Conservation (phyloP, 1,140 invertebrate genomes). For the Sminthurinus signatus region DNA sequence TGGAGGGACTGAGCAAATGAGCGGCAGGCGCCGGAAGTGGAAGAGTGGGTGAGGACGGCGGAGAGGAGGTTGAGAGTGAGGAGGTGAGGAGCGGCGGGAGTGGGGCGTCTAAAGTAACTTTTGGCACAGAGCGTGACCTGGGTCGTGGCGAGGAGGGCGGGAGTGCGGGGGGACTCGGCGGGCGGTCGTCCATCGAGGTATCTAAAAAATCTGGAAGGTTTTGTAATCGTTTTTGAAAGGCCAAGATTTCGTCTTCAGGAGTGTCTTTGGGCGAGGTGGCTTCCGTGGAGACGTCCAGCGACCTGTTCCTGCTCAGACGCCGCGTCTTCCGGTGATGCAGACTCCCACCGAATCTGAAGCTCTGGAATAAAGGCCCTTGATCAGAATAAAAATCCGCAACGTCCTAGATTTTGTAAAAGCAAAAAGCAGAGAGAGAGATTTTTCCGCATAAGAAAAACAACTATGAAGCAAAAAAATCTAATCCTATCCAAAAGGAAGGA, state of each 20-base stretch:
- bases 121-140: conserved; percentile 51
- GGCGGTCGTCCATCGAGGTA: conserved; percentile 34
- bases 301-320: conserved; percentile 37
- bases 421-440: too few relatives aligned
- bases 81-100: conserved; percentile 43
- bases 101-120: conserved; percentile 49
- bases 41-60: conserved; percentile 43
- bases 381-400: conserved; percentile 8
- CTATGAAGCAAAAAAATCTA: background rate
- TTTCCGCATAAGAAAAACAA: too few relatives aligned
- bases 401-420: too few relatives aligned
- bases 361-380: conserved; percentile 18
- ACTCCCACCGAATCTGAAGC: conserved; percentile 39
- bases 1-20: conserved; percentile 38
- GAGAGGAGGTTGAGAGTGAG: conserved; percentile 24
- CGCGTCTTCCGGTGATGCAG: conserved; percentile 32
- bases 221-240: conserved; percentile 52
- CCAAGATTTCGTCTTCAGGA: conserved; percentile 51
- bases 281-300: conserved; percentile 39
- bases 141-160: conserved; percentile 45
- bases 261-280: conserved; percentile 42
- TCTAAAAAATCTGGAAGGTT: conserved; percentile 50
- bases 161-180: conserved; percentile 43
- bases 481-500: background rate
- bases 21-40: conserved; percentile 43